Conservation (phyloP, 2,888 invertebrate species). For the Andrena bucephala region DNA sequence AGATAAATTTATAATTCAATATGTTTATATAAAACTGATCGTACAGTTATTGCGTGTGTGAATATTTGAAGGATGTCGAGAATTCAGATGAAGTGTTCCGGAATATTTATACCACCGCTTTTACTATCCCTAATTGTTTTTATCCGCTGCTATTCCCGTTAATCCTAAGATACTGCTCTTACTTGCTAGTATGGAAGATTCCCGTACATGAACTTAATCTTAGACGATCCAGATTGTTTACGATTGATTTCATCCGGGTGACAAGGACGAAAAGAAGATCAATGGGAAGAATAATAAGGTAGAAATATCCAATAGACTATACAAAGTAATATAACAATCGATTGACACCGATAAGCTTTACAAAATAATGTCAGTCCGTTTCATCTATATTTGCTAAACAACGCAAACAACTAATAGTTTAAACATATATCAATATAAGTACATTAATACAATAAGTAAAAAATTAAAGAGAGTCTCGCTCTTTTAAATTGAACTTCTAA, state of each 20-base stretch:
- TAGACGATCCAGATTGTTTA: conserved; percentile 15
- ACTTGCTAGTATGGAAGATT: conserved; percentile 69
- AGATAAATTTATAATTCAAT: conserved; percentile 26
- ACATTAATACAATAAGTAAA: conserved; percentile 42
- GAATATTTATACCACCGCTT: conserved; percentile 45
- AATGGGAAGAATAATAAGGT: conserved; percentile 28
- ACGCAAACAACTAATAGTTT: conserved; percentile 35
- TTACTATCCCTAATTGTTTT: conserved; percentile 57
- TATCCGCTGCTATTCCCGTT: conserved; percentile 58
- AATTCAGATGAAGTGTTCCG: conserved; percentile 35
- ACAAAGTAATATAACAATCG: conserved; percentile 76
- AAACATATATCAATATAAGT: conserved; percentile 53
- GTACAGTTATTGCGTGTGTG: conserved; percentile 35
- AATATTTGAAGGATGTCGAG: conserved; percentile 46
- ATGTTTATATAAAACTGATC: conserved; percentile 45
- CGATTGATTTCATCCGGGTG: conserved; percentile 5
- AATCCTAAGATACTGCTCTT: conserved; percentile 68
- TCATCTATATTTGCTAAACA: conserved; percentile 1
- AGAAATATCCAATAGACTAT: conserved; percentile 57
- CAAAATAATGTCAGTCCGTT: conserved; percentile 41
- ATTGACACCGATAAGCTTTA: conserved; percentile 28
- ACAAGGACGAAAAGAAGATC: conserved; percentile 4
- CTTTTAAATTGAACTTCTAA: conserved; percentile 32
- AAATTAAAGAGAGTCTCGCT: conserved; percentile 26
- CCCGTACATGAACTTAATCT: conserved; percentile 48